A percentile compares a stretch with the other conserved stretches of the same genome.
These are phyloP conservation scores for Gymnorhina tibicen DNA, from an alignment of 2,113 vertebrate species.

Conservation along the genomic window DNA sequence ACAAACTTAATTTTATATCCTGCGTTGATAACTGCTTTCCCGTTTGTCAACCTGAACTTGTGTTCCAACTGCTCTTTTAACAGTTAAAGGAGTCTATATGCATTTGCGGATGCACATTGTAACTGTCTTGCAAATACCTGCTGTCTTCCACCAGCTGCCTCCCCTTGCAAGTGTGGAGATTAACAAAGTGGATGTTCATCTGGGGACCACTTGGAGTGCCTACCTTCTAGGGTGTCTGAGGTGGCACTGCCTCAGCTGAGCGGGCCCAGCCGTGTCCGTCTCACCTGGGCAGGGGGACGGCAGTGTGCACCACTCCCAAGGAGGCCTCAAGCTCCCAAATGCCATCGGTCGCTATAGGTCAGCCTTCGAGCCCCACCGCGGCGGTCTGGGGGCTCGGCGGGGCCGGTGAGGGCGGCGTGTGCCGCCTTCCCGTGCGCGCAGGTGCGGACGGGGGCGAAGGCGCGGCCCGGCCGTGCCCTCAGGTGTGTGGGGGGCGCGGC, in stretches of 20 bases:
- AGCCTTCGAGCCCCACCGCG: rapidly evolving
- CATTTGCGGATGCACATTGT: not conserved
- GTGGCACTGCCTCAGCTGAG: rapidly evolving
- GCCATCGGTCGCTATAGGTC: rapidly evolving
- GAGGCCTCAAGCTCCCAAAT: rapidly evolving
- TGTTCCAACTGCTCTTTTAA: not conserved
- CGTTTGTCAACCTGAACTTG: not conserved
- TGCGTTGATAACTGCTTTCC: not conserved
- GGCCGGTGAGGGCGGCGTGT: not conserved
- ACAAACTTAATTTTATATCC: not conserved
- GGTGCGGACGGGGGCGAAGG: not conserved
- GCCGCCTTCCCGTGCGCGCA: not conserved
- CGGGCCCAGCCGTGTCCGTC: rapidly evolving
- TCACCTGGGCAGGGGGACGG: rapidly evolving
- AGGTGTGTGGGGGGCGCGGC: not conserved
- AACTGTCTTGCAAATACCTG: not conserved
- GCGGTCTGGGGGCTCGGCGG: not conserved
- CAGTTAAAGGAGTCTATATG: rapidly evolving
- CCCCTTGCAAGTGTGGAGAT: rapidly evolving
- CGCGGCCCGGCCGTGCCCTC: not conserved
- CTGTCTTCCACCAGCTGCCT: no score
- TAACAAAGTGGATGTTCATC: rapidly evolving
- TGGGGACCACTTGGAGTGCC: rapidly evolving
- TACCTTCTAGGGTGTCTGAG: not conserved
- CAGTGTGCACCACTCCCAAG: rapidly evolving